Evolutionary conservation across 2,888 invertebrate species (phyloP).

Genomic region (Cordilura impudica): DNA sequence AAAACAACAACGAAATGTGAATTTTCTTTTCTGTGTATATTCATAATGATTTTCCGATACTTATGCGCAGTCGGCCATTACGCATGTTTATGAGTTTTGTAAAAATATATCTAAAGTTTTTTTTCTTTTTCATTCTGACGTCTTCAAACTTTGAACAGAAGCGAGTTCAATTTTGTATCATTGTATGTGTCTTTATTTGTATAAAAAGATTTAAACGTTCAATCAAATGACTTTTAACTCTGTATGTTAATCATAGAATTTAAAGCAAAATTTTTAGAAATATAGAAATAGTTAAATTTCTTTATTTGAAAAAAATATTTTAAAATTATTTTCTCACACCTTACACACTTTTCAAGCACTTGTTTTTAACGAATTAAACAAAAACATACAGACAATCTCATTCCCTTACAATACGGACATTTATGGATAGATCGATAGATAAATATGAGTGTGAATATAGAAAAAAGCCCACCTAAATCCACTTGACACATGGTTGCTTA

Average conservation of each 20-base stretch:
- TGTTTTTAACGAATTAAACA: slow-evolving; percentile 39
- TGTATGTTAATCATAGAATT: slow-evolving; percentile 29
- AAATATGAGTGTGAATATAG: slow-evolving; percentile 30
- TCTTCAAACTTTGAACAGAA: not conserved
- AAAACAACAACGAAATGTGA: slow-evolving; percentile 20
- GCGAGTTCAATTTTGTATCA: not conserved
- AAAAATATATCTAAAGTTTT: slow-evolving; percentile 54
- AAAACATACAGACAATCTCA: slow-evolving; percentile 14
- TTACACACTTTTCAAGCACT: slow-evolving; percentile 41
- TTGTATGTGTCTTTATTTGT: slow-evolving; percentile 17
- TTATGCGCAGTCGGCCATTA: slow-evolving; percentile 77
- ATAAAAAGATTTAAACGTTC: slow-evolving; percentile 22
- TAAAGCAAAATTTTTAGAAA: slow-evolving; percentile 1
- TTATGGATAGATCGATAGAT: slow-evolving; percentile 6
- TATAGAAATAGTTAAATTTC: not conserved
- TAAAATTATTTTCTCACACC: slow-evolving; percentile 55
- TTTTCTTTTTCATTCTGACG: not conserved
- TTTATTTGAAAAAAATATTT: slow-evolving; percentile 7
- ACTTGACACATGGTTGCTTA: slow-evolving; percentile 64
- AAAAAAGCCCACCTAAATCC: slow-evolving; percentile 61
- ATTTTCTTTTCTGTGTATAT: slow-evolving; percentile 37
- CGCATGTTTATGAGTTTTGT: slow-evolving; percentile 75
- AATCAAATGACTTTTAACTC: slow-evolving; percentile 28
- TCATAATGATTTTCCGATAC: slow-evolving; percentile 75
- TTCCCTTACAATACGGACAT: slow-evolving; percentile 33